A percentile compares a stretch with the other conserved stretches of the same genome.
Evolutionary conservation across 2,113 vertebrate species (phyloP).

Genomic region (Felis chaus): DNA sequence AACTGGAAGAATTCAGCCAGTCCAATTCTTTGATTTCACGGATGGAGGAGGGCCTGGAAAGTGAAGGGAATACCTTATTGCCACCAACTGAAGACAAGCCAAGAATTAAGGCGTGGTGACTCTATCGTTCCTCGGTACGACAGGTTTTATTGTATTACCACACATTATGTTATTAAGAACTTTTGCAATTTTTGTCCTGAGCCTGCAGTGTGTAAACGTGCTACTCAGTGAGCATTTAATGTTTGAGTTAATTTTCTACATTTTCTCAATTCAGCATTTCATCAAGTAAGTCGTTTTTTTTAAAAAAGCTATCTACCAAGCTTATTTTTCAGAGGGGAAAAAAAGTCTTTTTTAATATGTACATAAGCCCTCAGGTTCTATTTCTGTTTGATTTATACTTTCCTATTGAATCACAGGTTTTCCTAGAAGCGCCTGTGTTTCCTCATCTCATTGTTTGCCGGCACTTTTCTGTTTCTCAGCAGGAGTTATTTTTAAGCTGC

Average conservation of each 20-base stretch:
- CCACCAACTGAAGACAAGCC: background rate
- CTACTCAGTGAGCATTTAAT: background rate
- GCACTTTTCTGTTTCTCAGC: background rate
- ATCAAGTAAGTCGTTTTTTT: background rate
- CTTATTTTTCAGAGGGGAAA: background rate
- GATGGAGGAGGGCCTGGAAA: background rate
- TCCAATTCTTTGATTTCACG: background rate
- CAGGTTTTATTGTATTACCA: background rate
- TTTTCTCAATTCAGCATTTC: slow-evolving; percentile 24
- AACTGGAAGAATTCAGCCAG: background rate
- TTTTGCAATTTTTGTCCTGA: background rate
- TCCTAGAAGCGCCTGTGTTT: background rate
- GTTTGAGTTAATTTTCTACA: background rate
- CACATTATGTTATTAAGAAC: background rate
- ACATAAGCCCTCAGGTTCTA: background rate
- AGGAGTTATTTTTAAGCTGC: background rate
- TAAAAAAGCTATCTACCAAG: background rate
- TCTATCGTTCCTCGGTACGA: background rate
- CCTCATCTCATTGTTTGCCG: background rate
- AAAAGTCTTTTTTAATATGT: slow-evolving; percentile 24
- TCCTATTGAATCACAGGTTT: background rate
- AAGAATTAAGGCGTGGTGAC: background rate
- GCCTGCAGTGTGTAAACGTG: background rate
- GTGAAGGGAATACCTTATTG: background rate
- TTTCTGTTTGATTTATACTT: background rate